Evolutionary conservation across 2,888 invertebrate species (phyloP), one percentile per base, ranked within the genome.

Genomic region (Polyploca ridens): DNA sequence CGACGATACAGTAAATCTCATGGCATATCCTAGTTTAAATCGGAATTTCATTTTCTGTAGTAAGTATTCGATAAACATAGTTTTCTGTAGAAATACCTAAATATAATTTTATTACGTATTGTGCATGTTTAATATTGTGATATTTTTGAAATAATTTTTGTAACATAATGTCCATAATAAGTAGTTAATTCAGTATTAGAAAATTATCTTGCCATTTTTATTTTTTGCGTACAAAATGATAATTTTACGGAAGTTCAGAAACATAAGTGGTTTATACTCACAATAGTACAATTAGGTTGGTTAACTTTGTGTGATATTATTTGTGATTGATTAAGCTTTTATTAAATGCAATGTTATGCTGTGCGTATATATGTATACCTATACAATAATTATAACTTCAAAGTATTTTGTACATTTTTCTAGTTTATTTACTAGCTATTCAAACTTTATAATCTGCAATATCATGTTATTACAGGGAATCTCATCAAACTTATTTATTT

Each of bases 241-340:
- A 1, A 46, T 46, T 46, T 46, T 14, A 44, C 14, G 7, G 14
- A 14, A 44, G 14, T 44, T n/a, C n/a, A 46, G 6, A n/a, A 14
- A 44, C 35, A 44, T 3, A 14, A 44, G 5, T n/a, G 46, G 7
- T 46, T n/a, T 46, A 14, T 14, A 46, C 46, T n/a, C n/a, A 46
- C n/a, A 46, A 46, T 46, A 46, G 64, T 70, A 71, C 69, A 70
- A 70, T 64, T 59, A 46, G 46, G 5, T n/a, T 69, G 62, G 41
- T 41, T 68, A 54, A 71, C 68, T 71, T 68, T 69, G 65, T 72
- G 79, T 81, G 81, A 81, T 81, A 78, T 75, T 38, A 67, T 76
- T 77, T 81, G 81, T 81, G 77, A 81, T 81, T 35, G 65, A 70
- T 63, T 10, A 64, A 62, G 58, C 66, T 69, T 71, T 69, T 68